Conservation (phyloP, 2,113 vertebrate species). For the Megaceryle torquata region DNA sequence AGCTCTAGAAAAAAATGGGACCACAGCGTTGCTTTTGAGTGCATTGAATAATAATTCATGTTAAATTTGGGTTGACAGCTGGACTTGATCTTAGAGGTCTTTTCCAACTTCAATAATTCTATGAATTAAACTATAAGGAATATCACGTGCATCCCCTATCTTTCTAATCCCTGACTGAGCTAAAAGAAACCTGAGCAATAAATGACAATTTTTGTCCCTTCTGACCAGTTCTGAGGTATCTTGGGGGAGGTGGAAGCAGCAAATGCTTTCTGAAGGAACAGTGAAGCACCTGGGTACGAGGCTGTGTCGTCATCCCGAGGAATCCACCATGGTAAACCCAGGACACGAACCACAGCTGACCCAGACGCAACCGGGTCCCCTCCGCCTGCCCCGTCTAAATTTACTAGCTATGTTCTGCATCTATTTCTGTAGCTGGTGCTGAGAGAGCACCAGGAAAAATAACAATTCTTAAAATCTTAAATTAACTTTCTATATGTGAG, state of each 20-base stretch:
- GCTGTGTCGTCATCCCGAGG: fast-evolving
- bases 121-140: not conserved
- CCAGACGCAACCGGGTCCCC: not conserved
- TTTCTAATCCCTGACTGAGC: not conserved
- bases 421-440: constrained; percentile 10
- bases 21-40: not conserved
- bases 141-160: not conserved
- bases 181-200: not conserved
- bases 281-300: not conserved
- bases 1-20: not conserved
- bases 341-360: not conserved
- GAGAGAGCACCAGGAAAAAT: not conserved
- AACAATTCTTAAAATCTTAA: not conserved
- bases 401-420: not conserved
- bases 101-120: too few relatives aligned
- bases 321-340: not conserved
- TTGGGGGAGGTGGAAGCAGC: not conserved
- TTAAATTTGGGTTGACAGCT: too few relatives aligned
- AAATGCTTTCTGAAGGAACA: not conserved
- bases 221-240: not conserved
- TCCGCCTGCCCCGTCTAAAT: not conserved
- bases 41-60: not conserved
- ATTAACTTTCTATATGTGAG: not conserved
- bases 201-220: not conserved
- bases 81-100: too few relatives aligned